Percentiles rank a stretch among this genome's conserved stretches.
These are phyloP conservation scores for Cosmorhoe ocellata DNA, from an alignment of 2,888 invertebrate genomes.

Conservation along the genomic window DNA sequence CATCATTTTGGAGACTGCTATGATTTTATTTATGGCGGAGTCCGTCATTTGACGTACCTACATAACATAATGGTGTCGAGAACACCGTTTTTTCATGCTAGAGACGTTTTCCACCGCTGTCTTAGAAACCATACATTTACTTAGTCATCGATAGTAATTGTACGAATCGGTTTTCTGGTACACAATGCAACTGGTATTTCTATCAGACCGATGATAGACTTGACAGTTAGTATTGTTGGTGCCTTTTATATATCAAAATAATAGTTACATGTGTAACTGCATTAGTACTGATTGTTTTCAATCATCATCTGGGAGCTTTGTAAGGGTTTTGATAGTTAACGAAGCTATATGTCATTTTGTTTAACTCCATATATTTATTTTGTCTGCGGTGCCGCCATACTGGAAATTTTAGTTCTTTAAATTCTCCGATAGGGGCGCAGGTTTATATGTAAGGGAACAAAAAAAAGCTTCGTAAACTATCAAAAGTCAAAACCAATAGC, in stretches of 20 bases:
- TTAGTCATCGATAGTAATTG: slow-evolving; percentile 64
- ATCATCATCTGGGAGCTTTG: too few relatives aligned
- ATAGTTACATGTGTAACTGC: slow-evolving; percentile 5
- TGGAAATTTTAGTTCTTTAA: too few relatives aligned
- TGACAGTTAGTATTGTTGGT: slow-evolving; percentile 9
- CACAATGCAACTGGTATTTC: slow-evolving; percentile 31
- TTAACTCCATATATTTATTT: too few relatives aligned
- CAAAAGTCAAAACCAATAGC: too few relatives aligned
- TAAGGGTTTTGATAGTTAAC: too few relatives aligned
- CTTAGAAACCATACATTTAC: slow-evolving; percentile 25
- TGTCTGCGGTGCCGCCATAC: too few relatives aligned
- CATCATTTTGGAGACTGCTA: background rate
- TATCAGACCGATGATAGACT: slow-evolving; percentile 1
- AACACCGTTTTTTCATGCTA: too few relatives aligned
- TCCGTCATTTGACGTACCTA: background rate
- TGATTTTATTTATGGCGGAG: background rate
- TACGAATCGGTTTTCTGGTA: slow-evolving; percentile 42
- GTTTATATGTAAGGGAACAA: too few relatives aligned
- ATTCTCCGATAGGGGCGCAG: too few relatives aligned
- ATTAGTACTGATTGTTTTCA: slow-evolving; percentile 2
- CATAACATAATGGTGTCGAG: background rate
- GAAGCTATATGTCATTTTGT: too few relatives aligned
- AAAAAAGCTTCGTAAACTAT: too few relatives aligned
- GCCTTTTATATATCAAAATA: slow-evolving; percentile 6
- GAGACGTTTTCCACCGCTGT: background rate